Evolutionary conservation across 2,113 vertebrate genomes (phyloP).

Genomic region (Myanophis thanlyinensis): DNA sequence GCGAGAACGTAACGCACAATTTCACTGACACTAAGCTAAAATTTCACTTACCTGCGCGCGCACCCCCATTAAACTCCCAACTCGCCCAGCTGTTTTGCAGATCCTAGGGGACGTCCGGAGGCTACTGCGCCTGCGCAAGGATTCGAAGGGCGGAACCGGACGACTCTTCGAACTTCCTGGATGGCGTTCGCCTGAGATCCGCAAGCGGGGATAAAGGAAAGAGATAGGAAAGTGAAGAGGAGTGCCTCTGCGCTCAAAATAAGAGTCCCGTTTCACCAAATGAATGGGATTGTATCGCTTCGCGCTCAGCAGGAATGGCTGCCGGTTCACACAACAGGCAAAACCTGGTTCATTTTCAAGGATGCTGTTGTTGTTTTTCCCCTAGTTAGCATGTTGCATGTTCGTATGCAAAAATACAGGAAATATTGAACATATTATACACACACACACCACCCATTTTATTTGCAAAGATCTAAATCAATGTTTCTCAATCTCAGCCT

Average conservation of each 20-base stretch:
- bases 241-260: not conserved
- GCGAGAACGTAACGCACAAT: not conserved
- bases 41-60: not conserved
- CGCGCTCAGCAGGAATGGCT: too few species aligned
- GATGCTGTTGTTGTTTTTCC: not conserved
- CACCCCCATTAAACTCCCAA: too few species aligned
- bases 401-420: too few species aligned
- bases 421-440: too few species aligned
- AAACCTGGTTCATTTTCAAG: not conserved
- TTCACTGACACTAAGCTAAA: not conserved
- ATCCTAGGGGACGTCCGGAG: fast-evolving
- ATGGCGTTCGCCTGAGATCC: not conserved
- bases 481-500: not conserved
- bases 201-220: not conserved
- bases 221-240: not conserved
- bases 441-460: too few species aligned
- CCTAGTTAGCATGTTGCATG: not conserved
- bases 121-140: not conserved
- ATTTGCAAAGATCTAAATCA: not conserved
- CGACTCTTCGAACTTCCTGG: not conserved
- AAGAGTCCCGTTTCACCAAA: not conserved
- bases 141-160: fast-evolving
- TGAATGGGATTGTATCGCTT: too few species aligned
- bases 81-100: not conserved
- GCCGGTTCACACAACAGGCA: not conserved